Evolutionary conservation across 1,140 invertebrate species (phyloP).

Genomic region (Macrosteles quadrilineatus): DNA sequence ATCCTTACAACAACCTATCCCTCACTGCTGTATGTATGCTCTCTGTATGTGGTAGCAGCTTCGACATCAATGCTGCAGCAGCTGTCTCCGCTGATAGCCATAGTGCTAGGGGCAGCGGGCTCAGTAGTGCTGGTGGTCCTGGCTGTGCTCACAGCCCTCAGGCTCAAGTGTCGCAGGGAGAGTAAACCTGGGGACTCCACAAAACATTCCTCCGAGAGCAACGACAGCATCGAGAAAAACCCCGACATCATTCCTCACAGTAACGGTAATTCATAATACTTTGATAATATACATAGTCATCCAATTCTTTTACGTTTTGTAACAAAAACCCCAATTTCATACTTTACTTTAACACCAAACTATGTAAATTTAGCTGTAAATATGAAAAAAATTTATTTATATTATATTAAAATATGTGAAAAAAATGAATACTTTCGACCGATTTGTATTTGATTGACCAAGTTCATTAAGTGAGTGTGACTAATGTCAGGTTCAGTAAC

Average conservation of each 20-base stretch:
- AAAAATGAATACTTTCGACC: too few species aligned
- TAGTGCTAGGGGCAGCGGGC: conserved; percentile 67
- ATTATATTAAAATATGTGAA: too few species aligned
- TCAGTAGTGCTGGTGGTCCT: conserved; percentile 66
- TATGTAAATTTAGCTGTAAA: too few species aligned
- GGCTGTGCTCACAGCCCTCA: conserved; percentile 59
- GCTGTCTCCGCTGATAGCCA: conserved; percentile 64
- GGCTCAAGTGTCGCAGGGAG: not conserved
- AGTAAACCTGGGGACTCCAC: conserved; percentile 31
- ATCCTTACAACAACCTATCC: too few species aligned
- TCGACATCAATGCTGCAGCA: conserved; percentile 44
- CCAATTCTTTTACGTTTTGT: not conserved
- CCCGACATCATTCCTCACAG: conserved; percentile 75
- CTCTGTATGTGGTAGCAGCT: not conserved
- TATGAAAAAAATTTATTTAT: too few species aligned
- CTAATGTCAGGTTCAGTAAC: too few species aligned
- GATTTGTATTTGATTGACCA: too few species aligned
- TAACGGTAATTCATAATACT: conserved; percentile 55
- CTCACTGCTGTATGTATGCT: too few species aligned
- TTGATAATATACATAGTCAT: not conserved
- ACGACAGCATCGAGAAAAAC: conserved; percentile 71
- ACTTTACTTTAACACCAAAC: too few species aligned
- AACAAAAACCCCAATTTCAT: too few species aligned
- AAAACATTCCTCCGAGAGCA: conserved; percentile 56
- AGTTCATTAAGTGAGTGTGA: too few species aligned